Conservation (phyloP, 2,113 vertebrate genomes). For the Ivindomyrus marchei region DNA sequence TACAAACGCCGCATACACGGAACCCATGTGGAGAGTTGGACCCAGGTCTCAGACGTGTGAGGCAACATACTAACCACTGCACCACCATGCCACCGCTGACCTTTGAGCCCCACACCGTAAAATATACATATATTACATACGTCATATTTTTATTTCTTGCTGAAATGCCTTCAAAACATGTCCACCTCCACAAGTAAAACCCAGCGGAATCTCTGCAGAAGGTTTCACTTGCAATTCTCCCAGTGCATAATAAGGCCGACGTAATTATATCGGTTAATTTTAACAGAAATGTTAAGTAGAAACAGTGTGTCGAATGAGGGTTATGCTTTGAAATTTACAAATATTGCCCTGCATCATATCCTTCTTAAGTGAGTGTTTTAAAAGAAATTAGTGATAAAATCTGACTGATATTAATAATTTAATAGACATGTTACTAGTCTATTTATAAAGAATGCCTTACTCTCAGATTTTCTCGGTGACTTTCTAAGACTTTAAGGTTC, state of each 20-base stretch:
- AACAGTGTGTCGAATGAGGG: background rate
- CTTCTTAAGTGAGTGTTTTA: background rate
- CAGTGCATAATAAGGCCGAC: background rate
- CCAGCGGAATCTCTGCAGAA: too few species aligned
- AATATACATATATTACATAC: background rate
- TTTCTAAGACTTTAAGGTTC: background rate
- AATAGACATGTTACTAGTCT: background rate
- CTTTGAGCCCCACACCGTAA: background rate
- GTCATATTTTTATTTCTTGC: background rate
- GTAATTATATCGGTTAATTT: background rate
- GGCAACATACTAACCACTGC: background rate
- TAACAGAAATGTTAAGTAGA: background rate
- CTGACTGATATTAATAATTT: background rate
- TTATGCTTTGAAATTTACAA: background rate
- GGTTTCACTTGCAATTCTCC: background rate
- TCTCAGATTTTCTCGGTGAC: background rate
- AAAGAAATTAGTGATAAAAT: background rate
- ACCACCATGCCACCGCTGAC: background rate
- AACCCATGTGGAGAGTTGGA: background rate
- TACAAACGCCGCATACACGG: background rate
- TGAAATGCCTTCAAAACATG: background rate
- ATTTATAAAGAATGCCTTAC: background rate
- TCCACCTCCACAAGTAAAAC: background rate
- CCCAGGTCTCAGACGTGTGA: background rate
- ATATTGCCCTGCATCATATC: background rate